These are phyloP conservation scores for Marronus borbonicus DNA, from an alignment of 2,888 invertebrate genomes.

Conservation along the genomic window DNA sequence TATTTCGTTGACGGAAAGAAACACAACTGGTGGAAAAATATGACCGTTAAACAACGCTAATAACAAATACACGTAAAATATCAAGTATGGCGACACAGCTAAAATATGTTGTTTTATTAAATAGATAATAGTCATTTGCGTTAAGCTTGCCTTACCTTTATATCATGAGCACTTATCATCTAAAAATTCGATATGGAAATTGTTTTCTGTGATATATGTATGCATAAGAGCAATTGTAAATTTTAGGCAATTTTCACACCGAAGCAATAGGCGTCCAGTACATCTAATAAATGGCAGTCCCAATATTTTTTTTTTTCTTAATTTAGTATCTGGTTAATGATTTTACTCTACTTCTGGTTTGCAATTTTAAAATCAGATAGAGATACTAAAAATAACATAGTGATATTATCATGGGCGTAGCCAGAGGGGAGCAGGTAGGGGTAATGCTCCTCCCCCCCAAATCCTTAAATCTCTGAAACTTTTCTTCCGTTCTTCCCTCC, in stretches of 20 bases:
- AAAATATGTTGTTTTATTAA: conserved; percentile 20
- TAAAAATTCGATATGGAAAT: conserved; percentile 36
- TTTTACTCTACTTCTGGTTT: too few relatives aligned
- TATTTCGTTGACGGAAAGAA: conserved; percentile 10
- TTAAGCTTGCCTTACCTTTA: conserved; percentile 31
- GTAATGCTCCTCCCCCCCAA: too few relatives aligned
- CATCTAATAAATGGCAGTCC: too few relatives aligned
- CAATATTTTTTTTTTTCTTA: too few relatives aligned
- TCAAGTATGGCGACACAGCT: conserved; percentile 32
- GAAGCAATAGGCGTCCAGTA: too few relatives aligned
- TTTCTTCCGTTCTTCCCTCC: too few relatives aligned
- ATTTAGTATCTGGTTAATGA: too few relatives aligned
- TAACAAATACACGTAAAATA: conserved; percentile 26
- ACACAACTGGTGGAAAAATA: conserved; percentile 1
- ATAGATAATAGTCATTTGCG: conserved; percentile 30
- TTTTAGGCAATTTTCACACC: not conserved
- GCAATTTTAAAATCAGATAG: too few relatives aligned
- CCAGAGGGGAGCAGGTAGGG: too few relatives aligned
- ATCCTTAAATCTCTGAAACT: too few relatives aligned
- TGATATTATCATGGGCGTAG: too few relatives aligned
- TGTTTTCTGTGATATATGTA: conserved; percentile 35
- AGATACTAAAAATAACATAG: too few relatives aligned
- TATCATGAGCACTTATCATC: conserved; percentile 33
- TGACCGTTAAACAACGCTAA: not conserved
- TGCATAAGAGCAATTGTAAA: conserved; percentile 17